Evolutionary conservation across 1,140 invertebrate genomes (phyloP), one percentile per base, ranked within the genome.

Genomic region (Orussus abietinus): DNA sequence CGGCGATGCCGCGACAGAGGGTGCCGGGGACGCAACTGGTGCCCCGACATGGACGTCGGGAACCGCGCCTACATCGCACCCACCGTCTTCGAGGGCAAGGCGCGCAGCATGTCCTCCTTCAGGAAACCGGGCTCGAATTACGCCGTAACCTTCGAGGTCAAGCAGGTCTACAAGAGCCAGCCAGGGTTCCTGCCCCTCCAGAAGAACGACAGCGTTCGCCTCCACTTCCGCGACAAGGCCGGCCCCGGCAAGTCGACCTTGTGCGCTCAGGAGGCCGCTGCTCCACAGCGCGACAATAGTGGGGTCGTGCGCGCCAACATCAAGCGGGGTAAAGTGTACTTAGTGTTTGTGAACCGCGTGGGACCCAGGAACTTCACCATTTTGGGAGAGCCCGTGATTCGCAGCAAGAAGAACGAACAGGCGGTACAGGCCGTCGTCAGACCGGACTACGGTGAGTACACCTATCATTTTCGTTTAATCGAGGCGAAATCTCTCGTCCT

Each of bases 111-210:
- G 73, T 78, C 78, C 34, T 72, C 76, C 17, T 62, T 73, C 39
- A 69, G 76, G 13, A 75, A 75, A 19, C 64, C 74, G 19, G 72
- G 66, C 30, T 74, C 72, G 11, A 78, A 76, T 53, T 82, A 82
- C 65, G 77, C 78, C 30, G 80, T 80, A 42, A 82, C 81, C 10
- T 82, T 83, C 64, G 79, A 81, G 55, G 80, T 84, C 33, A 75
- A 77, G 48, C 69, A 76, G 20, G 76, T 82, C 35, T 79, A 77
- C 58, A 82, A 82, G 58, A 79, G 78, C 52, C 75, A 79, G 47
- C 55, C 69, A 29, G 72, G 74, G 11, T 74, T 74, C 33, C 66
- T 67, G 42, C 64, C 78, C 38, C 64, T 78, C 15, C 62, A 66
- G 41, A 66, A 67, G 45, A 69, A 75, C 54, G 70, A 72, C 57